These are phyloP conservation scores for Calidris pugnax DNA, from an alignment of 2,113 vertebrate species.

Conservation along the genomic window DNA sequence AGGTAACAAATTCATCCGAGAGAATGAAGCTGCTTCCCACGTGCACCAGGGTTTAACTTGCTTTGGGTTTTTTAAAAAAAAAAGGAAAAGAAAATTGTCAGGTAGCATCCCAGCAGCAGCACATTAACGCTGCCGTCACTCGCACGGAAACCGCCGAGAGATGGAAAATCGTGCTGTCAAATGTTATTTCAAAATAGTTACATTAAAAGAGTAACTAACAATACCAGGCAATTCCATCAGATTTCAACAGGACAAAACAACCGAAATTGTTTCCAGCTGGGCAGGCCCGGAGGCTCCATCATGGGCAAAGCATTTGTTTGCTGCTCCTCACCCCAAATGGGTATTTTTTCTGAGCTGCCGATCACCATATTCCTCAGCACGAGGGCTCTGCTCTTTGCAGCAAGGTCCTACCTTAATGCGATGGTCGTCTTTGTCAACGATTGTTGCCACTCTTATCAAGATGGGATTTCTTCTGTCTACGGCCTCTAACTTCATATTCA, in stretches of 20 bases:
- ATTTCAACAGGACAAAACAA: not conserved
- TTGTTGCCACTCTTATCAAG: slow-evolving; percentile 83
- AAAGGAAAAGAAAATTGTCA: not conserved
- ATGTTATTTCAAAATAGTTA: not conserved
- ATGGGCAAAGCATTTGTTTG: not conserved
- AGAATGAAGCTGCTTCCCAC: not conserved
- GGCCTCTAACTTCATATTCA: slow-evolving; percentile 81
- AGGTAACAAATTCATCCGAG: not conserved
- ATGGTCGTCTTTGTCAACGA: slow-evolving; percentile 79
- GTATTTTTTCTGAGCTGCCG: not conserved
- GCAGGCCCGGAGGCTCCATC: not conserved
- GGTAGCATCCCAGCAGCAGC: not conserved
- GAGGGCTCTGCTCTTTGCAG: not conserved
- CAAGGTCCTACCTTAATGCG: slow-evolving; percentile 78
- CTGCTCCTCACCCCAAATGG: not conserved
- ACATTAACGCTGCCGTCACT: not conserved
- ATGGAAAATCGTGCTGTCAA: not conserved
- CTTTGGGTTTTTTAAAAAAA: not conserved
- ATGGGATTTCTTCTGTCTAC: slow-evolving; percentile 86
- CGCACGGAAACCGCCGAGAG: not conserved
- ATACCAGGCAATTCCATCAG: not conserved
- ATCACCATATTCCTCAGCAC: not conserved
- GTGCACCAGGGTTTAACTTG: not conserved
- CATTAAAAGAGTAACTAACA: not conserved
- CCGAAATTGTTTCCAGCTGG: not conserved